Base-by-base conservation (phyloP, 2,113 vertebrate species). In the Cyanoliseus patagonus region DNA sequence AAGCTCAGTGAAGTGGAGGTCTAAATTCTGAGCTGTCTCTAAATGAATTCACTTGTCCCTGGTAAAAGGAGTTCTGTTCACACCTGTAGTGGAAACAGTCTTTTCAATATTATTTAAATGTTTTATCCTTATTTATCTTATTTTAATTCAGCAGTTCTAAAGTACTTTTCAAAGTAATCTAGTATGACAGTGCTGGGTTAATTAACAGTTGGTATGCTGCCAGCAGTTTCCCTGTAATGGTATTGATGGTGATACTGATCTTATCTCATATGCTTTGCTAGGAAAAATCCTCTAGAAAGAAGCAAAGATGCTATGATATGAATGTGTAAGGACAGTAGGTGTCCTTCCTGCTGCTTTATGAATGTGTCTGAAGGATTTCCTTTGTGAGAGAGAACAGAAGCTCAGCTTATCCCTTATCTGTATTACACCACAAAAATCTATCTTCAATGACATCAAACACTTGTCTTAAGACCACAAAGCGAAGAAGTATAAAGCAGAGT, bases 161-260 rank as follows among this genome's bases (percentile, higher is more conserved):
- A 94, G 59, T 82, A 64, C 81, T 94, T 86, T 82, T 95, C 83
- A 91, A 75, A 93, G 92, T 94, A 94, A 96, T 96, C 90, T 84
- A 77, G 77, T 96, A 46, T 96, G 95, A 97, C 88, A 91, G 78
- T 74, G 62, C 81, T 92, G 82, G 86, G 94, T 97, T 96, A 96
- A 96, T 96, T 97, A 95, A 69, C 88, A 62, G 81, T 84, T 94
- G 94, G 91, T 91, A 79, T 73, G 83, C 95, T 95, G 86, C 95
- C 95, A 96, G 76, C 74, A 96, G 95, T 74, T 89, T 93, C 83
- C 86, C 69, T 0, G 8, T 53, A 66, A 85, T 83, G 66, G 53
- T 96, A 95, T 85, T 94, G 95, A 94, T 96, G 88, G 59, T 94
- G 94, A 96, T 94, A 84, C 95, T 92, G 88, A 97, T 96, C 88